phyloP scores from a whole-genome alignment of 2,888 invertebrate genomes.

The Oxystoma pomonae region DNA sequence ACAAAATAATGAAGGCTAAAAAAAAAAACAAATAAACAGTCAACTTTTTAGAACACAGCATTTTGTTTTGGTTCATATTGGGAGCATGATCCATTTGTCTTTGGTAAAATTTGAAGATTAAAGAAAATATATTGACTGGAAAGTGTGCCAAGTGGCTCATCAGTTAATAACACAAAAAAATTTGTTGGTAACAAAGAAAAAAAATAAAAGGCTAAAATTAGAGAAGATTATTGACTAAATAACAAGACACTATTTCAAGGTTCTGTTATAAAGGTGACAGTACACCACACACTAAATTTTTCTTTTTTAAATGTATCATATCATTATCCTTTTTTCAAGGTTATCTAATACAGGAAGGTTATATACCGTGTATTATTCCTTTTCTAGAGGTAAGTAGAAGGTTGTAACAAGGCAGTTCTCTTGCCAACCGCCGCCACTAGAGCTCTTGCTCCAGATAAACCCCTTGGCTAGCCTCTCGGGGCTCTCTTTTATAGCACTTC shows the following conservation, averaged over 20 bases:
- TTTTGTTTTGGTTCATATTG: not conserved
- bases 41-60: constrained; percentile 18
- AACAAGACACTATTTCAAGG: not conserved
- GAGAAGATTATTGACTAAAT: not conserved
- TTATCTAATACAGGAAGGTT: too few relatives aligned
- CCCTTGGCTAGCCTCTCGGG: too few relatives aligned
- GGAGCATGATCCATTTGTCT: not conserved
- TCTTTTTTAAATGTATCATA: too few relatives aligned
- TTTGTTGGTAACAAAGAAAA: not conserved
- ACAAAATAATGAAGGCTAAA: constrained; percentile 36
- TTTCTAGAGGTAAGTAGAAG: too few relatives aligned
- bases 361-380: too few relatives aligned
- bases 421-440: too few relatives aligned
- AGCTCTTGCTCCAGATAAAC: too few relatives aligned
- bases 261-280: too few relatives aligned
- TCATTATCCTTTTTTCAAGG: too few relatives aligned
- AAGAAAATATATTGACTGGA: not conserved
- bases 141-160: not conserved
- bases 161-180: not conserved
- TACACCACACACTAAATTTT: too few relatives aligned
- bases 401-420: too few relatives aligned
- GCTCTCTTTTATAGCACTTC: too few relatives aligned
- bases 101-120: not conserved
- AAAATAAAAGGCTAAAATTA: not conserved
- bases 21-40: constrained; percentile 34